Conservation (phyloP, 1,140 invertebrate species). For the Vanessa tameamea region DNA sequence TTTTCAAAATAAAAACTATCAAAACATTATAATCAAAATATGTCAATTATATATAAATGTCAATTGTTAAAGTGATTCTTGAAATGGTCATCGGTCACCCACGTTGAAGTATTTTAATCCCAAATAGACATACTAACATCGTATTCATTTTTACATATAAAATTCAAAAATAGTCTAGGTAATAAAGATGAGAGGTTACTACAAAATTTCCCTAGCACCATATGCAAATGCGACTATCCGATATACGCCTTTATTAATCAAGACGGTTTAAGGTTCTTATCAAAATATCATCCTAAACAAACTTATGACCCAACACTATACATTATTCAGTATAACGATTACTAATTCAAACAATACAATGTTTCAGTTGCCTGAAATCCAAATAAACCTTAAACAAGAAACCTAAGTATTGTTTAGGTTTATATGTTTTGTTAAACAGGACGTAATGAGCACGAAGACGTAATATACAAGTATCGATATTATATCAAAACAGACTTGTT, state of each 20-base stretch:
- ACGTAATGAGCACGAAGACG: neutral
- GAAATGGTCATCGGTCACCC: no score
- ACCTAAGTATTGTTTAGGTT: constrained; percentile 19
- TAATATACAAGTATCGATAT: neutral
- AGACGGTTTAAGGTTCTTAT: constrained; percentile 44
- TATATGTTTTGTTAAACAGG: constrained; percentile 9
- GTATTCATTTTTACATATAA: neutral
- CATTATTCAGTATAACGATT: constrained; percentile 61
- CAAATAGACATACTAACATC: no score
- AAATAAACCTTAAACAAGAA: constrained; percentile 39
- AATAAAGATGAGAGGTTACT: neutral
- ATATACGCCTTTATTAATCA: constrained; percentile 33
- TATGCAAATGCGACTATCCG: constrained; percentile 19
- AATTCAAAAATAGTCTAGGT: neutral
- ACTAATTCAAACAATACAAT: constrained; percentile 50
- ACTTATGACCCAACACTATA: constrained; percentile 57
- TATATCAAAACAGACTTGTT: neutral
- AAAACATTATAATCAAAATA: no score
- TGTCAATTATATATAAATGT: no score
- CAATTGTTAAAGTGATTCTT: no score
- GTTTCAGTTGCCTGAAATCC: constrained; percentile 37
- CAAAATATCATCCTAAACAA: constrained; percentile 66
- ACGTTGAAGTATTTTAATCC: no score
- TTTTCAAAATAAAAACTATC: no score
- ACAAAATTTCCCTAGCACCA: neutral